Evolutionary conservation across 2,113 vertebrate genomes (phyloP).

Genomic region (Vombatus ursinus): DNA sequence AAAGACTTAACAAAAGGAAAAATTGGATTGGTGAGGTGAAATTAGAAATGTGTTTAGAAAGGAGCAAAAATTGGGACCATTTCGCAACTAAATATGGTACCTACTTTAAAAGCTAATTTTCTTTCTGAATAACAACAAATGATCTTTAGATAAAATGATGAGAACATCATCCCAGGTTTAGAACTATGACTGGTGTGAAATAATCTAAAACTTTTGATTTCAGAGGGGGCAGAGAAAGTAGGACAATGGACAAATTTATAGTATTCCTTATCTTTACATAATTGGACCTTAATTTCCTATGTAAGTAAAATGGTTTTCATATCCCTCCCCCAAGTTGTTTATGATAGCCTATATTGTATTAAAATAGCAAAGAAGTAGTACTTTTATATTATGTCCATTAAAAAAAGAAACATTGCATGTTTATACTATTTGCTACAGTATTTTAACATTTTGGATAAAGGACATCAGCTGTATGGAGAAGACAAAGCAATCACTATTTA

Average conservation of each 20-base stretch:
- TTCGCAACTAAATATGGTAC: slow-evolving; percentile 33
- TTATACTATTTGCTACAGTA: too few species aligned
- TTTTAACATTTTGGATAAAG: too few species aligned
- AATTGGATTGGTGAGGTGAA: background rate
- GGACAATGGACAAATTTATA: slow-evolving; percentile 61
- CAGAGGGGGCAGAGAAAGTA: too few species aligned
- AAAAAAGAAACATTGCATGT: too few species aligned
- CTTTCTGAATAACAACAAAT: background rate
- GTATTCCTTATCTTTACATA: slow-evolving; percentile 79
- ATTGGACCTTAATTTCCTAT: slow-evolving; percentile 83
- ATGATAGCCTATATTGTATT: too few species aligned
- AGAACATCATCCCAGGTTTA: slow-evolving; percentile 44
- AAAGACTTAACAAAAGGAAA: slow-evolving; percentile 8
- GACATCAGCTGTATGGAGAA: slow-evolving; percentile 80
- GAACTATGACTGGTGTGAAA: slow-evolving; percentile 5
- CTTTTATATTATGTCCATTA: too few species aligned
- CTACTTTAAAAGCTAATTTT: slow-evolving; percentile 39
- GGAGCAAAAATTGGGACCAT: slow-evolving; percentile 53
- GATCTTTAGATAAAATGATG: slow-evolving; percentile 51
- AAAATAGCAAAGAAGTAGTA: too few species aligned
- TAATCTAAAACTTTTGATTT: background rate
- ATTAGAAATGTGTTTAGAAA: background rate
- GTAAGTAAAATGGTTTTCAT: slow-evolving; percentile 77
- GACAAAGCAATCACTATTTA: slow-evolving; percentile 85
- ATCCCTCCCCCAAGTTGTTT: slow-evolving; percentile 73